These are phyloP conservation scores for Sterna hirundo DNA, from an alignment of 2,113 vertebrate genomes.

Conservation along the genomic window DNA sequence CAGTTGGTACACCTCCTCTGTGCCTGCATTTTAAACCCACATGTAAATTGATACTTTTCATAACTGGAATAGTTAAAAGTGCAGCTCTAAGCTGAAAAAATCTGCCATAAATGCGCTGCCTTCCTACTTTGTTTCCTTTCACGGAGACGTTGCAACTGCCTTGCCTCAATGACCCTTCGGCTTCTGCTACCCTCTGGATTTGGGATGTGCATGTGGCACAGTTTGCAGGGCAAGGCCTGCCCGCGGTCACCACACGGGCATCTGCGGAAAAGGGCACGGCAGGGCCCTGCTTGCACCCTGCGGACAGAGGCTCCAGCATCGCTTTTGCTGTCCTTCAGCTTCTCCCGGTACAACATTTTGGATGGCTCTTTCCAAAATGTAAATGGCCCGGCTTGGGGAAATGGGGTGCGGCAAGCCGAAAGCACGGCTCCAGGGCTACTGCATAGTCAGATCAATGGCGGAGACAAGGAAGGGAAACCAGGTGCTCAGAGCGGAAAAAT, in stretches of 20 bases:
- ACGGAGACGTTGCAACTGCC: background rate
- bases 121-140: background rate
- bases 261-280: background rate
- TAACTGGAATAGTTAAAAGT: background rate
- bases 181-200: background rate
- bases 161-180: background rate
- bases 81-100: background rate
- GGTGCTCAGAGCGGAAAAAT: background rate
- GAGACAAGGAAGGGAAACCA: background rate
- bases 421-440: background rate
- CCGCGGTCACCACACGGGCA: accelerated
- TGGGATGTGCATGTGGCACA: background rate
- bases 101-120: background rate
- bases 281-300: background rate
- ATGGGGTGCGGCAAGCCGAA: background rate
- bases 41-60: background rate
- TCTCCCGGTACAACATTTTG: background rate
- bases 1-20: background rate
- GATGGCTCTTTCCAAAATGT: background rate
- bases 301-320: background rate
- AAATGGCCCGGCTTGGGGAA: background rate
- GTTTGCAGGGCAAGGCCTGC: background rate
- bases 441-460: background rate
- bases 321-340: background rate
- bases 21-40: background rate